Conservation (phyloP, 2,113 vertebrate species). For the Melospiza melodia region DNA sequence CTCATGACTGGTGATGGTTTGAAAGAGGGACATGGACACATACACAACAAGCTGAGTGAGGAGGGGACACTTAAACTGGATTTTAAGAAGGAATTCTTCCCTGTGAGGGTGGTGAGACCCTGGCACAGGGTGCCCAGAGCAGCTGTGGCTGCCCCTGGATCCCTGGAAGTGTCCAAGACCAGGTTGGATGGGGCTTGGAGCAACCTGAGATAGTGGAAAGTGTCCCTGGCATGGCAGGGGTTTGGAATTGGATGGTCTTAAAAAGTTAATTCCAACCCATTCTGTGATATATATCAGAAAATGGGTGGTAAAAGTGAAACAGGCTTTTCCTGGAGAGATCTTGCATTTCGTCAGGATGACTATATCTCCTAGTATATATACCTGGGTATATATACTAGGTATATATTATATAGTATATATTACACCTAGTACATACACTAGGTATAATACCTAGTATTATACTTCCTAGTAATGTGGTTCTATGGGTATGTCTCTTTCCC, state of each 20-base stretch:
- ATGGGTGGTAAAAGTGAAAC: background rate
- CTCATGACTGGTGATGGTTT: background rate
- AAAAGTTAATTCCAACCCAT: background rate
- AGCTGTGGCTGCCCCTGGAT: background rate
- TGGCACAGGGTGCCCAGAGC: background rate
- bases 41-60: background rate
- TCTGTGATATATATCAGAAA: background rate
- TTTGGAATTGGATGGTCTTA: background rate
- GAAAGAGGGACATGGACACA: rapidly evolving
- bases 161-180: rapidly evolving
- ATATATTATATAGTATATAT: too few relatives aligned
- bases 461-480: background rate
- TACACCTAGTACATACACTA: too few relatives aligned
- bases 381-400: too few relatives aligned
- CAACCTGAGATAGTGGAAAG: rapidly evolving
- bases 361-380: background rate
- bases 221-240: background rate
- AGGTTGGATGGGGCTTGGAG: rapidly evolving
- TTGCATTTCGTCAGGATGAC: background rate
- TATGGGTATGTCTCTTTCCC: background rate
- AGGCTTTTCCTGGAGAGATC: background rate
- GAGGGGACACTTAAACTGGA: background rate
- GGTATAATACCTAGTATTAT: background rate
- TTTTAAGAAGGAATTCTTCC: background rate
- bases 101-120: background rate